These are phyloP conservation scores for Hylyphantes graminicola DNA, from an alignment of 1,140 invertebrate species.

Conservation along the genomic window DNA sequence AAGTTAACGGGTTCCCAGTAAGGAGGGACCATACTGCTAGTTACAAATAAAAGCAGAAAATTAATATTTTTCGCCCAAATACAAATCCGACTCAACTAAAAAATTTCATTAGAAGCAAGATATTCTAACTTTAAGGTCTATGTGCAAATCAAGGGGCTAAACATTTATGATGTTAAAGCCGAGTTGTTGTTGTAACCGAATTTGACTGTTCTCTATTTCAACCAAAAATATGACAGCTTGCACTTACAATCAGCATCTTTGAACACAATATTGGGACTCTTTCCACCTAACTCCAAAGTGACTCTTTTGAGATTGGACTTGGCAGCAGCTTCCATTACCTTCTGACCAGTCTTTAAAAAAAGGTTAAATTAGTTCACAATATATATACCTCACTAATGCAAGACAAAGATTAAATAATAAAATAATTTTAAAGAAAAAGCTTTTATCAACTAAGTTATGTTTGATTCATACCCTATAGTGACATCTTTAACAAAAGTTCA, in stretches of 20 bases:
- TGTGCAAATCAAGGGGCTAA: too few relatives aligned
- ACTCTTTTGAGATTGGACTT: conserved; percentile 87
- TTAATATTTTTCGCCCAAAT: too few relatives aligned
- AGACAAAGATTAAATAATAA: background rate
- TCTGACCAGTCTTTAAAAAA: conserved; percentile 72
- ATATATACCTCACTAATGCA: background rate
- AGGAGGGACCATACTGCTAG: too few relatives aligned
- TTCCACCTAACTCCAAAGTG: conserved; percentile 85
- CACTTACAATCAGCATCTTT: conserved; percentile 69
- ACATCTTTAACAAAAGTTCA: too few relatives aligned
- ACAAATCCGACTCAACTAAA: too few relatives aligned
- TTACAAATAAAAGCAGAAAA: too few relatives aligned
- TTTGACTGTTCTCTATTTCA: background rate
- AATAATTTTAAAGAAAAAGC: background rate
- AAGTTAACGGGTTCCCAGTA: too few relatives aligned
- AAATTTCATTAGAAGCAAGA: too few relatives aligned
- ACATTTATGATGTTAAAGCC: too few relatives aligned
- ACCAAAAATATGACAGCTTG: background rate
- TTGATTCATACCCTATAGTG: too few relatives aligned
- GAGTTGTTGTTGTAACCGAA: too few relatives aligned
- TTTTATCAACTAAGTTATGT: background rate
- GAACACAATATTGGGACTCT: conserved; percentile 60
- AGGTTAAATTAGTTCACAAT: background rate
- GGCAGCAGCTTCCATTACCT: conserved; percentile 82
- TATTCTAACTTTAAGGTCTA: too few relatives aligned